phyloP scores from a whole-genome alignment of 2,888 invertebrate genomes.

The Lycaena phlaeas region DNA sequence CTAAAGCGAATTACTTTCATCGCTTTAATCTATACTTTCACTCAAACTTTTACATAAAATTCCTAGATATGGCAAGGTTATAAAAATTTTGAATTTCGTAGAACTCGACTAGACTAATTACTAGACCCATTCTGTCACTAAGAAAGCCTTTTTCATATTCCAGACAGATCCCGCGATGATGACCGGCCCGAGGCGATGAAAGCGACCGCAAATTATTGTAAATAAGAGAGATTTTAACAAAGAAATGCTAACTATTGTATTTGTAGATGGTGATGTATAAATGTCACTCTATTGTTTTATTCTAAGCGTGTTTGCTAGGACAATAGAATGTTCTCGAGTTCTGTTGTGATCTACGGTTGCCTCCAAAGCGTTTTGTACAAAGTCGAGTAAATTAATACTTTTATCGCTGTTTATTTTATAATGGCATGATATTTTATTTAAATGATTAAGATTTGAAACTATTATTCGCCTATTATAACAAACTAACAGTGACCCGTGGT shows the following conservation, averaged over 20 bases:
- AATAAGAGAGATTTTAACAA: conserved; percentile 18
- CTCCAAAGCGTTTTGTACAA: conserved; percentile 12
- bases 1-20: no score
- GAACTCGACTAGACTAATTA: not conserved
- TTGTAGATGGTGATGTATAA: conserved; percentile 8
- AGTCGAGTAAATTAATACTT: not conserved
- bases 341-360: conserved; percentile 15
- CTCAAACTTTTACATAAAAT: no score
- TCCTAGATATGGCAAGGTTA: no score
- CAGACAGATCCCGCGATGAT: conserved; percentile 62
- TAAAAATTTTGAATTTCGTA: no score
- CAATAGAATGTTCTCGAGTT: conserved; percentile 17
- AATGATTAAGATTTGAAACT: no score
- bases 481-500: no score
- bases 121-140: conserved; percentile 1
- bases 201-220: conserved; percentile 20
- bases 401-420: not conserved
- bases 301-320: conserved; percentile 10
- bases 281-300: conserved; percentile 10
- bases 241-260: conserved; percentile 11
- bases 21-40: no score
- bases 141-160: conserved; percentile 23
- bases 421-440: no score
- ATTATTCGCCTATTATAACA: no score
- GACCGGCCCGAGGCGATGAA: conserved; percentile 35